These are phyloP conservation scores for Stratiolaelaps scimitus DNA, from an alignment of 1,140 invertebrate genomes.

Conservation along the genomic window DNA sequence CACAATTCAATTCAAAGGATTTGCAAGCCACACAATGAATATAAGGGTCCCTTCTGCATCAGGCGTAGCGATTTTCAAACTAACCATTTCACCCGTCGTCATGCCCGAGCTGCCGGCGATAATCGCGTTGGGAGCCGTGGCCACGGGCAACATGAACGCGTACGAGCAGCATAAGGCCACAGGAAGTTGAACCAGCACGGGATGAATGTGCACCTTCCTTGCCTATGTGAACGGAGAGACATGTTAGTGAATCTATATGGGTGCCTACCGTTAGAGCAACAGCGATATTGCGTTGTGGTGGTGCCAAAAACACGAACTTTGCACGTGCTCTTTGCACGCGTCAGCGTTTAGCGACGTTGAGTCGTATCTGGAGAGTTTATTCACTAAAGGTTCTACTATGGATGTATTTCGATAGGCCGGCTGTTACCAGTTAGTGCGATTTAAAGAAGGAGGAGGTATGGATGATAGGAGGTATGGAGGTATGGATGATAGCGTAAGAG, in stretches of 20 bases:
- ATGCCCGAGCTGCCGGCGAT: conserved; percentile 39
- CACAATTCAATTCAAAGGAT: no score
- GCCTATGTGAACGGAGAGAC: neutral
- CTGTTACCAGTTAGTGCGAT: no score
- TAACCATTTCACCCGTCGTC: neutral
- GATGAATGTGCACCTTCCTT: conserved; percentile 39
- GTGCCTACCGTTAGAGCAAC: conserved; percentile 30
- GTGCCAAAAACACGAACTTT: no score
- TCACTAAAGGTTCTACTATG: no score
- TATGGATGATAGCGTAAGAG: no score
- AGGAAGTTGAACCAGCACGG: conserved; percentile 47
- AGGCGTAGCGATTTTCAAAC: neutral
- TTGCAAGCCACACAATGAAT: conserved; percentile 50
- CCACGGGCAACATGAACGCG: conserved; percentile 50
- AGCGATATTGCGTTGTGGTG: conserved; percentile 29
- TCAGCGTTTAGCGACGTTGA: no score
- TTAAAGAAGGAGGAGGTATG: no score
- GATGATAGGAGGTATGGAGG: no score
- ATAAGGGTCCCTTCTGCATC: neutral
- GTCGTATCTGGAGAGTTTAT: no score
- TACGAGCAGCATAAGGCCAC: conserved; percentile 44
- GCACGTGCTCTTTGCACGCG: no score
- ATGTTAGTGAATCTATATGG: neutral
- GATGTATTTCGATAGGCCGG: no score
- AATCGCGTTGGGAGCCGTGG: conserved; percentile 48